Conservation (phyloP, 53 echinoderm and acorn worm genomes). For the Hippasteria phrygiana region DNA sequence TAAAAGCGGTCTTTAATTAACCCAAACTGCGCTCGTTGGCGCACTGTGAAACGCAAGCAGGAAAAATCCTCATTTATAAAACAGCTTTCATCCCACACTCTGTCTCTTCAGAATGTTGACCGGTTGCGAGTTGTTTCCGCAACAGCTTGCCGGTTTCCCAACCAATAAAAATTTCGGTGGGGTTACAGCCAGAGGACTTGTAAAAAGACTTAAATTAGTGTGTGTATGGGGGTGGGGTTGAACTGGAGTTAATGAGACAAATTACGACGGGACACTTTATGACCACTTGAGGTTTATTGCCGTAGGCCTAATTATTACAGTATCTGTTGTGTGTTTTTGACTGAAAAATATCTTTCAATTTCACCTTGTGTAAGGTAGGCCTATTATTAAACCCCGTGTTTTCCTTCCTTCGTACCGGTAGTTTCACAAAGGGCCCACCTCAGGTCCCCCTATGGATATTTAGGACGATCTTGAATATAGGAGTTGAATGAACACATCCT, state of each 20-base stretch:
- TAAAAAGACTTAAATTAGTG: not conserved
- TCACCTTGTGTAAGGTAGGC: too few species aligned
- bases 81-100: not conserved
- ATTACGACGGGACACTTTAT: not conserved
- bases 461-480: too few species aligned
- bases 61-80: not conserved
- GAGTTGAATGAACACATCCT: too few species aligned
- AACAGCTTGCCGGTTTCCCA: constrained; percentile 54
- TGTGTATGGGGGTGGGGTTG: not conserved
- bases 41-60: not conserved
- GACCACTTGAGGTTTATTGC: not conserved
- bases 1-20: constrained; percentile 54
- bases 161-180: constrained; percentile 27
- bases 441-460: too few species aligned
- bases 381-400: too few species aligned
- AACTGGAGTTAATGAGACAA: not conserved
- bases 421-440: too few species aligned
- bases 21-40: constrained; percentile 8
- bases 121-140: constrained; percentile 16
- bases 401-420: too few species aligned
- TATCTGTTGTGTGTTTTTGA: not conserved
- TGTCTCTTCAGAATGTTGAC: not conserved
- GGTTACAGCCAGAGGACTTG: not conserved
- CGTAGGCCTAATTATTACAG: constrained; percentile 6
- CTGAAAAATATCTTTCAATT: too few species aligned